Evolutionary conservation across 1,140 invertebrate species (phyloP).

Genomic region (Grapholita molesta): DNA sequence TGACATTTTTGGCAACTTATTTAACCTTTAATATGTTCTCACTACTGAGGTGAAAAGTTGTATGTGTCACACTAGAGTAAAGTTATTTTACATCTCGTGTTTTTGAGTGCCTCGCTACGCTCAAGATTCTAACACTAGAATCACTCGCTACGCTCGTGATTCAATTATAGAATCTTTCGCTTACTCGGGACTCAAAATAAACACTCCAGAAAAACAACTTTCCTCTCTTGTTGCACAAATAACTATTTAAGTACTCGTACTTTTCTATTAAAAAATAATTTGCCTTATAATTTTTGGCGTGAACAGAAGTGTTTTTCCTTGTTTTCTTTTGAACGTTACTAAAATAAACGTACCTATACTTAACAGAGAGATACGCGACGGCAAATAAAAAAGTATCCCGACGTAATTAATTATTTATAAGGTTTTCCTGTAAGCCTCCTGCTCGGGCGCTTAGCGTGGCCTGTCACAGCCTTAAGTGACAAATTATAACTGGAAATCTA

Average conservation of each 20-base stretch:
- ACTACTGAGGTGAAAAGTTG: too few relatives aligned
- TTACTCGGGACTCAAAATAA: too few relatives aligned
- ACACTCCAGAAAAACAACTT: too few relatives aligned
- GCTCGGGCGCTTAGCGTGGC: conserved; percentile 39
- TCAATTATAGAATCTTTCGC: too few relatives aligned
- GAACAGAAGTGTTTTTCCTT: conserved; percentile 42
- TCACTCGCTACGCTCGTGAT: too few relatives aligned
- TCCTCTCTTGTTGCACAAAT: too few relatives aligned
- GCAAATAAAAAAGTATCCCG: conserved; percentile 43
- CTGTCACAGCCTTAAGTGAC: conserved; percentile 62
- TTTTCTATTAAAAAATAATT: conserved; percentile 37
- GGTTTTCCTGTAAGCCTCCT: conserved; percentile 52
- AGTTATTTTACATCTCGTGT: too few relatives aligned
- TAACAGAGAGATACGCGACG: conserved; percentile 27
- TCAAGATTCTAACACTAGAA: too few relatives aligned
- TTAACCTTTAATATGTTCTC: too few relatives aligned
- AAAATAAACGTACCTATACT: conserved; percentile 48
- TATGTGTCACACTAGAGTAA: too few relatives aligned
- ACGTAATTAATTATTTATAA: conserved; percentile 69
- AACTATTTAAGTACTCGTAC: not conserved
- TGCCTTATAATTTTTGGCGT: conserved; percentile 35
- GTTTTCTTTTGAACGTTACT: conserved; percentile 37
- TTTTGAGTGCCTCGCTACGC: too few relatives aligned
- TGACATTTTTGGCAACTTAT: too few relatives aligned
- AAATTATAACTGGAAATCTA: conserved; percentile 58